Base-by-base conservation (phyloP, 2,797 vertebrate genomes). In the Brachyalestes nurse region DNA sequence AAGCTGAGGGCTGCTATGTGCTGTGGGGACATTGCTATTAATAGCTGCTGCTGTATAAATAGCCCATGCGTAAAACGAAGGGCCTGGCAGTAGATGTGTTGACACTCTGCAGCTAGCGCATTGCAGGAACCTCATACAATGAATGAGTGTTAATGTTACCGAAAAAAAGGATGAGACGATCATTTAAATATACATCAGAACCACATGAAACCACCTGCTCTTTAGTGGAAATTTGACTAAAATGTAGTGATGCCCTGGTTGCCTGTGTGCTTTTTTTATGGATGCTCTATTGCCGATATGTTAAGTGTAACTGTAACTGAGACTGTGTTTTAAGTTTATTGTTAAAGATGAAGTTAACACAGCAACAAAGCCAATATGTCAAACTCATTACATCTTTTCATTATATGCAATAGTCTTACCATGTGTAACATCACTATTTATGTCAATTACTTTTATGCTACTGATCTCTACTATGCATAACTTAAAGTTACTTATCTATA, bases 21-120 rank as follows among this genome's bases (percentile, higher is more conserved):
- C 38, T 38, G 42, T 55, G 58, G 57, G 71, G 78, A 70, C 19
- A 55, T 6, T 7, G 81, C 84, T 90, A 90, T 90, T 86, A 85
- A 88, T 88, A 90, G 85, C 65, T 42, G 25, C 77, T 28, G 66
- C 82, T 64, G 84, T 90, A 88, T 86, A 87, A 90, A 88, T 89
- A 88, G 83, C 83, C 78, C 81, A 80, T 57, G 84, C 66, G 42
- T 87, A 84, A 84, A 86, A 78, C 34, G 51, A 57, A 28, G 73
- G 84, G 81, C 86, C 81, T 69, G 55, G 71, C 79, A 73, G 79
- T 57, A 79, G 78, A 74, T 55, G 64, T 76, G 74, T 78, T 77
- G 76, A 16, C 47, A 38, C 72, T 75, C 83, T 84, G 78, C 49
- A 28, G 72, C 71, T 74, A 72, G 85, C 77, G 73, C 81, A 38